phyloP scores from a whole-genome alignment of 2,797 vertebrate species.

The Atherinosoma microstoma region DNA sequence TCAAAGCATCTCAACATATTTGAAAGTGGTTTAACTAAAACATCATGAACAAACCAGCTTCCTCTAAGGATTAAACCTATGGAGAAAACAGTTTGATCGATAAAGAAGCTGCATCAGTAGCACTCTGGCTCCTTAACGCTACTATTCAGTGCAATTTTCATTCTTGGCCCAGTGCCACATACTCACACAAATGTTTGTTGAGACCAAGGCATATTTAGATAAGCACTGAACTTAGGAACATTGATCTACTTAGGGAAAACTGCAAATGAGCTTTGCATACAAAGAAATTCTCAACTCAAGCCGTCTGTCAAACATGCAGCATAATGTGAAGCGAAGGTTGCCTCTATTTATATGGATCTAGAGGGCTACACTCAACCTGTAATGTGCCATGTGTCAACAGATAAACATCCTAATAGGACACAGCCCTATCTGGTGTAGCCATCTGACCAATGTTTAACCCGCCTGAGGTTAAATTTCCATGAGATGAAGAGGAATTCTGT shows the following conservation, averaged over 20 bases:
- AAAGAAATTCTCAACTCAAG: slow-evolving; percentile 40
- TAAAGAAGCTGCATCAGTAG: slow-evolving; percentile 17
- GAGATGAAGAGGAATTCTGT: slow-evolving; percentile 6
- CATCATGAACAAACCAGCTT: too few relatives aligned
- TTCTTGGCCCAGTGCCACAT: slow-evolving; percentile 52
- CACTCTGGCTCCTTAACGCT: slow-evolving; percentile 24
- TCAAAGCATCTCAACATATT: too few relatives aligned
- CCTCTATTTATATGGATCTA: slow-evolving; percentile 61
- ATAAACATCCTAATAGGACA: slow-evolving; percentile 36
- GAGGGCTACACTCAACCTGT: slow-evolving; percentile 43
- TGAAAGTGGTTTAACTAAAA: too few relatives aligned
- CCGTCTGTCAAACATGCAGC: slow-evolving; percentile 62
- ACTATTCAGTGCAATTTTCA: slow-evolving; percentile 42
- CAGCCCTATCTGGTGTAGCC: slow-evolving; percentile 20
- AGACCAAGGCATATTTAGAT: slow-evolving; percentile 59
- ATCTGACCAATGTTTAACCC: slow-evolving; percentile 33
- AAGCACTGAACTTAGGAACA: slow-evolving; percentile 56
- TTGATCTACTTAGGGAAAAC: slow-evolving; percentile 56
- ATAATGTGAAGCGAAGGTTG: slow-evolving; percentile 64
- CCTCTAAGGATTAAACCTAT: too few relatives aligned
- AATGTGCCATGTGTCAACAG: slow-evolving; percentile 38
- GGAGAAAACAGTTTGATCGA: slow-evolving; percentile 47
- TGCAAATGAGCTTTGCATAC: slow-evolving; percentile 59
- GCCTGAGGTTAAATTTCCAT: slow-evolving; percentile 18
- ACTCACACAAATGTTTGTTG: slow-evolving; percentile 45